These are phyloP conservation scores for Pelusios castaneus DNA, from an alignment of 2,113 vertebrate genomes.

Conservation along the genomic window DNA sequence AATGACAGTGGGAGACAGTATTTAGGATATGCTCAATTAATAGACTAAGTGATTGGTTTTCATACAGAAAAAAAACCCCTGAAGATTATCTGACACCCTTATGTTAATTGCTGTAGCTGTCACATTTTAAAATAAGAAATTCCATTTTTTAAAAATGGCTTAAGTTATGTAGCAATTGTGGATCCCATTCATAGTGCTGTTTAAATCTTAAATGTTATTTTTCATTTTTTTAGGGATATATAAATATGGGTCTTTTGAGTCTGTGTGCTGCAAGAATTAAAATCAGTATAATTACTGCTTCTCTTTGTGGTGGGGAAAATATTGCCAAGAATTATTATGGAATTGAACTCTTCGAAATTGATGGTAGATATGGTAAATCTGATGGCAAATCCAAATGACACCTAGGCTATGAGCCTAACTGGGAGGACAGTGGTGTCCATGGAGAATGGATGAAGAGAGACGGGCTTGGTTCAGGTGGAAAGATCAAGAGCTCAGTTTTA, in stretches of 20 bases:
- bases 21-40: too few relatives aligned
- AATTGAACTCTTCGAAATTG: not conserved
- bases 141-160: not conserved
- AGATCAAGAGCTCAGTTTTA: not conserved
- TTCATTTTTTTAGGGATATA: not conserved
- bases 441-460: not conserved
- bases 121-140: too few relatives aligned
- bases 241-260: not conserved
- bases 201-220: not conserved
- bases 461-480: not conserved
- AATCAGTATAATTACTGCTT: not conserved
- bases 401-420: not conserved
- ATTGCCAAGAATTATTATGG: not conserved
- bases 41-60: too few relatives aligned
- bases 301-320: not conserved
- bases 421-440: not conserved
- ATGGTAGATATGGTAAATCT: too few relatives aligned
- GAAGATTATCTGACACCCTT: too few relatives aligned
- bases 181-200: not conserved
- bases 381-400: not conserved
- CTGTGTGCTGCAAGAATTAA: not conserved
- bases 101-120: too few relatives aligned
- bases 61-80: too few relatives aligned
- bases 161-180: not conserved
- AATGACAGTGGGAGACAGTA: too few relatives aligned